Base-by-base conservation (phyloP, 2,888 invertebrate genomes). In the Oscheius sp. region DNA sequence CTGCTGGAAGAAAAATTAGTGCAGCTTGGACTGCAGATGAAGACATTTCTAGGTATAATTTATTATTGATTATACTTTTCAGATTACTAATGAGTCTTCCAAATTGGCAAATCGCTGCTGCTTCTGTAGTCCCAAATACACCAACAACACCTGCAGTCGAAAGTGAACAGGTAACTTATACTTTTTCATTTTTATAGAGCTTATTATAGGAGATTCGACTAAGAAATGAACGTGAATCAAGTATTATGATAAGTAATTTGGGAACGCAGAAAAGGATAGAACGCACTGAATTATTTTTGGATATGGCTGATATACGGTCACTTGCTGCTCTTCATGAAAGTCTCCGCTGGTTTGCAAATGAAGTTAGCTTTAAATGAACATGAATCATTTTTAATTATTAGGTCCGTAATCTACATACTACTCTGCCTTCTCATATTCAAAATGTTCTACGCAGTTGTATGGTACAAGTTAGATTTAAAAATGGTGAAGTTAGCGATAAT, bases 11-110 rank as follows among this genome's bases (percentile, higher is more conserved):
- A 71, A 91, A 93, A 68, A 92, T 92, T 78, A 92, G 92, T 82
- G 92, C 93, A 0, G 91, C 91, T 12, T 94, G 95, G 95, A 90
- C 95, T 0, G 93, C 93, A 78, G 95, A 96, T 87, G 94, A 94
- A 82, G 95, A 96, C 86, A 95, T 96, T 71, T 94, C 92, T 85
- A 33, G 70, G 63, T 56, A 41, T 44, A 26, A 38, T 14, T 14
- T 59, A 14, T 20, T 2, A 2, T 14, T 47, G n/a, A 9, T 47
- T 32, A 24, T 24, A 5, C 26, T 54, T 8, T 51, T 59, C 50
- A 89, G 95, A 63, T 93, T 95, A 88, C 90, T 96, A 80, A 94
- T 91, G 87, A 91, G 92, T 24, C 87, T 94, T 62, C 93, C 93
- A 0, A 93, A 93, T 80, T 89, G 89, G 89, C 81, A 86, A 47